Percentiles rank a stretch among this genome's conserved stretches.
phyloP scores from a whole-genome alignment of 2,888 invertebrate genomes.

The Phoenoteleia sp. region DNA sequence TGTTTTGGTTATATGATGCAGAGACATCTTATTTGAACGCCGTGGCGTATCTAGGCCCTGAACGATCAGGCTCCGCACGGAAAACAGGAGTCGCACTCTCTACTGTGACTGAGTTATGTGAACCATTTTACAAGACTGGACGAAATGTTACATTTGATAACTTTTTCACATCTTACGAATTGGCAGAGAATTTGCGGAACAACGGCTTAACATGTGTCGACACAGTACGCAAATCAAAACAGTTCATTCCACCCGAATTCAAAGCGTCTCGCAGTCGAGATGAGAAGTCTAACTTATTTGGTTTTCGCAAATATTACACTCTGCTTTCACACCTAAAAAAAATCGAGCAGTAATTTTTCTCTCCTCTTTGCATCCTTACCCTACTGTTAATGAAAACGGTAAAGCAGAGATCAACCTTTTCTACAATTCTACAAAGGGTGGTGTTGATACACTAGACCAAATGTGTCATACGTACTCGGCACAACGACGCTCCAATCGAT shows the following conservation, averaged over 20 bases:
- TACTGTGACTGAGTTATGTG: background rate
- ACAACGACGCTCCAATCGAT: background rate
- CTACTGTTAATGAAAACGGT: background rate
- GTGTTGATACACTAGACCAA: background rate
- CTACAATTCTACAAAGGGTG: background rate
- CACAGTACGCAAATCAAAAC: slow-evolving; percentile 67
- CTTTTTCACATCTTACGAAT: slow-evolving; percentile 14
- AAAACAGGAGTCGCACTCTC: slow-evolving; percentile 73
- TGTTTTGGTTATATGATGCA: slow-evolving; percentile 78
- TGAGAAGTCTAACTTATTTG: background rate
- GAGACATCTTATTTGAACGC: slow-evolving; percentile 76
- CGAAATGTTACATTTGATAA: slow-evolving; percentile 76
- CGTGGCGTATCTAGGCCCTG: too few species aligned
- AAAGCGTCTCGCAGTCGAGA: background rate
- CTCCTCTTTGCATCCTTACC: slow-evolving; percentile 64
- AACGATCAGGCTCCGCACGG: slow-evolving; percentile 57
- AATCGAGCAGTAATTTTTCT: slow-evolving; percentile 72
- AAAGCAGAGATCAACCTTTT: background rate
- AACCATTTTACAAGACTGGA: slow-evolving; percentile 74
- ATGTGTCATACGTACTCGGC: background rate
- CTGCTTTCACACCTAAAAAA: slow-evolving; percentile 71
- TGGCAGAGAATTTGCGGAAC: background rate
- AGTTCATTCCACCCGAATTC: slow-evolving; percentile 9
- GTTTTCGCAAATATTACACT: slow-evolving; percentile 17
- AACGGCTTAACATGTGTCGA: slow-evolving; percentile 63